Conservation (phyloP, 2,113 vertebrate species). For the Aplodontia rufa region DNA sequence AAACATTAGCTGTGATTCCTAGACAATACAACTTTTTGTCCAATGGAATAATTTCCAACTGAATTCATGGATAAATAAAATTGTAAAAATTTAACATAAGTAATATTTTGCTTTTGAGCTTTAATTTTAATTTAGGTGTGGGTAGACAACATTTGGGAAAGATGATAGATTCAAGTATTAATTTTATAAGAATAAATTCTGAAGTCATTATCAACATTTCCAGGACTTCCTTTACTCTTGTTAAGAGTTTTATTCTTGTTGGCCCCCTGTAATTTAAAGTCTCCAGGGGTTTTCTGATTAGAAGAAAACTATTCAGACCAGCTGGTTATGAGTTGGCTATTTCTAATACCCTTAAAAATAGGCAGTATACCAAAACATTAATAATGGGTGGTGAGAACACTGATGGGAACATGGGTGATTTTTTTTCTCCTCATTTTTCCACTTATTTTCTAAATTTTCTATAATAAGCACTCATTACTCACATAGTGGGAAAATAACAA, state of each 20-base stretch:
- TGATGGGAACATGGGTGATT: neutral
- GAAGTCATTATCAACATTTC: neutral
- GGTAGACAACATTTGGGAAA: neutral
- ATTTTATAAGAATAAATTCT: neutral
- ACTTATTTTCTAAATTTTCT: constrained; percentile 49
- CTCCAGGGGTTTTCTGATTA: neutral
- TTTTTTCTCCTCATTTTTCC: constrained; percentile 31
- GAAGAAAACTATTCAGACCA: neutral
- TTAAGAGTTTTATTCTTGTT: constrained; percentile 12
- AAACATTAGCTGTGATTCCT: neutral
- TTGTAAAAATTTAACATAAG: neutral
- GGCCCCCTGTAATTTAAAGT: neutral
- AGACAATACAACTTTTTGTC: neutral
- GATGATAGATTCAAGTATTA: neutral
- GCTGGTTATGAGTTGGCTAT: neutral
- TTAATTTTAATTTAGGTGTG: neutral
- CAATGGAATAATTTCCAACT: neutral
- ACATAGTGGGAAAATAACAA: constrained; percentile 36
- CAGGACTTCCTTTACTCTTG: neutral
- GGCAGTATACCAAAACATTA: neutral
- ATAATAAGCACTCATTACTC: constrained; percentile 38
- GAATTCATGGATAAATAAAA: neutral
- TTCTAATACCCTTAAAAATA: constrained; percentile 32
- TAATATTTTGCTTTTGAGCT: constrained; percentile 1
- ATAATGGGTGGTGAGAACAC: neutral